These are phyloP conservation scores for Chloropsis hardwickii DNA, from an alignment of 2,113 vertebrate species.

Conservation along the genomic window DNA sequence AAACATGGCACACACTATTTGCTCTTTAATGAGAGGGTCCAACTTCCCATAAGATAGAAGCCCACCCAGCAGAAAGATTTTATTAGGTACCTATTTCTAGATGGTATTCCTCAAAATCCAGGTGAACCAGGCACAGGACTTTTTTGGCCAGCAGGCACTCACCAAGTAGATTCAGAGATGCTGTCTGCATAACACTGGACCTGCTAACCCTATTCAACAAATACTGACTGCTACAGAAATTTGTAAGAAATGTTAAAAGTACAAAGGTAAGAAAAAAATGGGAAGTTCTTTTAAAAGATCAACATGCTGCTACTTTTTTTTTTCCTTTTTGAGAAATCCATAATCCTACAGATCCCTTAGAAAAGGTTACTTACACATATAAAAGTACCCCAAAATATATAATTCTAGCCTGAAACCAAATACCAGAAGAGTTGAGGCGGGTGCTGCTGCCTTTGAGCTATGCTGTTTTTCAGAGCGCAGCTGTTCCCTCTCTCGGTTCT, in stretches of 20 bases:
- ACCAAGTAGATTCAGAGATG: neutral
- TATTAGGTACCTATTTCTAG: neutral
- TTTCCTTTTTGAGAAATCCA: neutral
- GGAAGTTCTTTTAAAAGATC: neutral
- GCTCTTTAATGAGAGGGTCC: neutral
- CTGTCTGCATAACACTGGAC: neutral
- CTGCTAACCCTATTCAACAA: neutral
- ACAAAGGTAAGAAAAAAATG: neutral
- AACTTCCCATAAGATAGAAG: neutral
- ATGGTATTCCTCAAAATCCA: neutral
- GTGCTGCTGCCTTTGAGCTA: neutral
- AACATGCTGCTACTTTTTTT: neutral
- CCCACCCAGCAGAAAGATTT: neutral
- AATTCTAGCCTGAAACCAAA: neutral
- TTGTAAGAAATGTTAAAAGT: neutral
- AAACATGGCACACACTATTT: neutral
- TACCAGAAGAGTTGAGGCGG: neutral
- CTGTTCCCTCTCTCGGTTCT: slow-evolving; percentile 56
- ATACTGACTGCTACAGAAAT: neutral
- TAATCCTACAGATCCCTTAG: neutral
- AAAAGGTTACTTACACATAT: neutral
- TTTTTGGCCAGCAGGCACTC: neutral
- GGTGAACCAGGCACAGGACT: neutral
- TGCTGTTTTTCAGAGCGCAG: slow-evolving; percentile 29
- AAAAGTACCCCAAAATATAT: neutral